Conservation (phyloP, 2,113 vertebrate species). For the Atrichornis clamosus region DNA sequence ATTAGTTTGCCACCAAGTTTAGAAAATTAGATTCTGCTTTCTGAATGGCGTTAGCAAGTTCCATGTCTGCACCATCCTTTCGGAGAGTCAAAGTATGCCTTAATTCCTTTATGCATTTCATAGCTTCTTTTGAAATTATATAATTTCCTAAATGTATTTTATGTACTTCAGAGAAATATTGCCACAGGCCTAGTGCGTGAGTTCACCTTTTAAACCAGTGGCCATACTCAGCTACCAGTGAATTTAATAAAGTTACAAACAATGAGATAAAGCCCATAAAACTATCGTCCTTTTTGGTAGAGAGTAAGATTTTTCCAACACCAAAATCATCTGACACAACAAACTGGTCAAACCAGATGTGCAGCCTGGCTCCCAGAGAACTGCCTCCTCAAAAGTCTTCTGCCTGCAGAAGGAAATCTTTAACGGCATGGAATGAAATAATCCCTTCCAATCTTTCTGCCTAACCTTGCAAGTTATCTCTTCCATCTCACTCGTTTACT, state of each 20-base stretch:
- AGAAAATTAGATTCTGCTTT: conserved; percentile 23
- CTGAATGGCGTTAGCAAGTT: background rate
- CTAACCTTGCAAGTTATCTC: background rate
- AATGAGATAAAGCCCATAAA: background rate
- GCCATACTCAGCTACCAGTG: background rate
- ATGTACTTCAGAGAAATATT: conserved; percentile 20
- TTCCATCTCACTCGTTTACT: background rate
- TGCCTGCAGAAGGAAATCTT: background rate
- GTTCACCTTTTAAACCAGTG: background rate
- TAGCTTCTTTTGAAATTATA: conserved; percentile 5
- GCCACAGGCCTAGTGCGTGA: background rate
- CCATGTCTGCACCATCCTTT: background rate
- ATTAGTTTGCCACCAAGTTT: background rate
- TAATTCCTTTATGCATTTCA: background rate
- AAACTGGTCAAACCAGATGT: background rate
- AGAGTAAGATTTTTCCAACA: background rate
- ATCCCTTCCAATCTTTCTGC: background rate
- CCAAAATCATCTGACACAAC: background rate
- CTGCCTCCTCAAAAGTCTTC: background rate
- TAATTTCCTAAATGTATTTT: conserved; percentile 15
- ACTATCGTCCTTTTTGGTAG: background rate
- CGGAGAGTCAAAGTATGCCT: background rate
- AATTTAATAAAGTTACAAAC: background rate
- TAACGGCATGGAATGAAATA: background rate
- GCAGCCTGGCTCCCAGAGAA: background rate